phyloP scores from a whole-genome alignment of 2,113 vertebrate species.

The Syrmaticus mikado region DNA sequence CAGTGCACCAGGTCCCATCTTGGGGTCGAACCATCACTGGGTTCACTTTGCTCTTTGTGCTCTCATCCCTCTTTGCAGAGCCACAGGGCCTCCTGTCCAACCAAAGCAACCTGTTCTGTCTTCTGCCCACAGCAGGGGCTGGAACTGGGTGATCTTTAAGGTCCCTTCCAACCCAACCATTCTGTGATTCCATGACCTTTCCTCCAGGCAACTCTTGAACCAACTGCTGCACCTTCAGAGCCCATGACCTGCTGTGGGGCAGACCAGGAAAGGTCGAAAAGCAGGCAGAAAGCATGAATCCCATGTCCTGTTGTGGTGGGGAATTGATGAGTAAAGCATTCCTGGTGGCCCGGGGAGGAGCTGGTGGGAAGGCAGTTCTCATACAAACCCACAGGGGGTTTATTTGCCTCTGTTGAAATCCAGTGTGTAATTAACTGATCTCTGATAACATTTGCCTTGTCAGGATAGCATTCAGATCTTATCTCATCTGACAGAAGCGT shows the following conservation, averaged over 20 bases:
- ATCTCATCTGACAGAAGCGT: conserved; percentile 68
- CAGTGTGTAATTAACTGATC: conserved; percentile 72
- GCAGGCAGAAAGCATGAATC: background rate
- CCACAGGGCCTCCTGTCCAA: background rate
- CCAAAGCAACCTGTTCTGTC: background rate
- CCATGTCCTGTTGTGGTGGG: rapidly evolving
- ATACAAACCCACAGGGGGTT: background rate
- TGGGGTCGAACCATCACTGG: rapidly evolving
- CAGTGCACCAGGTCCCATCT: too few relatives aligned
- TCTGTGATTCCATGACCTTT: background rate
- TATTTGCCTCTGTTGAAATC: conserved; percentile 50
- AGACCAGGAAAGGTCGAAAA: background rate
- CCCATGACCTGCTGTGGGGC: background rate
- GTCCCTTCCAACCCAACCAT: background rate
- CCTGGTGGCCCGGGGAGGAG: conserved; percentile 7
- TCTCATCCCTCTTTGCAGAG: background rate
- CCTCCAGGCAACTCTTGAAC: background rate
- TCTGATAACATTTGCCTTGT: conserved; percentile 71
- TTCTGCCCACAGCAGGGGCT: background rate
- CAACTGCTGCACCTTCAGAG: background rate
- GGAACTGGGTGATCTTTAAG: background rate
- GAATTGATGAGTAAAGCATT: background rate
- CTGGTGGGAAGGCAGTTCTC: conserved; percentile 18
- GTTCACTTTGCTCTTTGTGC: rapidly evolving
- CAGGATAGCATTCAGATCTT: conserved; percentile 69